Conservation (phyloP, 2,797 vertebrate species). For the Peromyscus attwateri region DNA sequence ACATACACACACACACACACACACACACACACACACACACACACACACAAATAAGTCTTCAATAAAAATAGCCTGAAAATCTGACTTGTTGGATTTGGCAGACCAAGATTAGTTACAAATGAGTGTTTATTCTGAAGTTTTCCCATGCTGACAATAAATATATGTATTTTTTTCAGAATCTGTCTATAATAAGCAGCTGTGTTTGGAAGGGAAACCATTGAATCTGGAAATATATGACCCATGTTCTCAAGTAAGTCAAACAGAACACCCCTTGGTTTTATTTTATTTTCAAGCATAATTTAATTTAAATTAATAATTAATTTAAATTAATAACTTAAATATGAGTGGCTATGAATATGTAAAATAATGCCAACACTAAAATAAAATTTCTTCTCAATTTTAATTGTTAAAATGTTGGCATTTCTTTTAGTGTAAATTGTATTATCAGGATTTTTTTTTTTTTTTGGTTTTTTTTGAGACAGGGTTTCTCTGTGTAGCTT, state of each 20-base stretch:
- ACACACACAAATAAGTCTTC: background rate
- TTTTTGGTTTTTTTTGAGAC: no score
- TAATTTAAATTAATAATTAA: background rate
- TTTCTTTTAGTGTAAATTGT: background rate
- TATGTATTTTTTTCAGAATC: constrained; percentile 89
- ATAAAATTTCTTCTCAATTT: background rate
- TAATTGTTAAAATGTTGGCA: constrained; percentile 28
- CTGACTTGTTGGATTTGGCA: background rate
- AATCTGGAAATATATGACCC: constrained; percentile 94
- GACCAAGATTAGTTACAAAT: background rate
- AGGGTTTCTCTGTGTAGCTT: no score
- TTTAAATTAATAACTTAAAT: background rate
- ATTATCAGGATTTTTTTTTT: constrained; percentile 9
- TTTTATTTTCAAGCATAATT: constrained; percentile 1
- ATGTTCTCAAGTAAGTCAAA: constrained; percentile 92
- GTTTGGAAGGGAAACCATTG: constrained; percentile 91
- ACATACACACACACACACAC: background rate
- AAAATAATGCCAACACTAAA: background rate
- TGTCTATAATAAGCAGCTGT: constrained; percentile 92
- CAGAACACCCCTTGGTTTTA: background rate
- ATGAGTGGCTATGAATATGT: background rate
- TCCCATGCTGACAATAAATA: background rate
- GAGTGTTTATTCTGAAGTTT: background rate
- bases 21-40: background rate
- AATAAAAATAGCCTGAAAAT: background rate